Evolutionary conservation across 2,888 invertebrate species (phyloP), one percentile per base, ranked within the genome.

Genomic region (Synanthedon vespiformis): DNA sequence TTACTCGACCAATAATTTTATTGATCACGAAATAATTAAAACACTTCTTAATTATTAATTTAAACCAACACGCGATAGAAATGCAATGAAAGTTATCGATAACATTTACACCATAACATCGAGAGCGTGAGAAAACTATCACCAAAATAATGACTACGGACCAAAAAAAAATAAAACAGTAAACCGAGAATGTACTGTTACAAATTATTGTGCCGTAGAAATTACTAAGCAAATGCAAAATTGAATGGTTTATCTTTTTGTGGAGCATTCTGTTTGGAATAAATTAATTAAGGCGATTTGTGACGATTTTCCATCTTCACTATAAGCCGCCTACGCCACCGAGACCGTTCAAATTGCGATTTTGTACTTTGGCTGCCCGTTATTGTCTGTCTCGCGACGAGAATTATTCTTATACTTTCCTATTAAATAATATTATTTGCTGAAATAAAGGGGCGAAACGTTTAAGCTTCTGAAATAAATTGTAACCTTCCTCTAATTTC

Each of bases 151-250:
- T 48, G 34, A 34, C 50, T 40, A 68, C 65, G 61, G 62, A 60
- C 62, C 67, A 64, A 62, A 64, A 65, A n/a, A 60, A 64, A 65
- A 75, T 79, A 77, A 81, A 80, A 77, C 76, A 66, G 77, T 81
- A 77, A 76, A 74, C 62, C 68, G 67, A 74, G 72, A 65, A 64
- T 63, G 64, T 74, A 86, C 86, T 78, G 85, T 85, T 86, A 84
- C 68, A 77, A 85, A 78, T 82, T 82, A 84, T 77, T 81, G 82
- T 84, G 79, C 82, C 86, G 84, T 83, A 77, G 72, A 86, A 85
- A 87, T 84, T 76, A 80, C 72, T 74, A 77, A 80, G 79, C 81
- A 75, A 81, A 84, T 82, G 83, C 81, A 76, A 80, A 84, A 82
- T 82, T 78, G 71, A 78, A 80, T 79, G 79, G 72, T 78, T 77